Evolutionary conservation across 92 coral and sea anemone species (phyloP), one percentile per base, ranked within the genome.

Genomic region (Epizoanthus fatuus): DNA sequence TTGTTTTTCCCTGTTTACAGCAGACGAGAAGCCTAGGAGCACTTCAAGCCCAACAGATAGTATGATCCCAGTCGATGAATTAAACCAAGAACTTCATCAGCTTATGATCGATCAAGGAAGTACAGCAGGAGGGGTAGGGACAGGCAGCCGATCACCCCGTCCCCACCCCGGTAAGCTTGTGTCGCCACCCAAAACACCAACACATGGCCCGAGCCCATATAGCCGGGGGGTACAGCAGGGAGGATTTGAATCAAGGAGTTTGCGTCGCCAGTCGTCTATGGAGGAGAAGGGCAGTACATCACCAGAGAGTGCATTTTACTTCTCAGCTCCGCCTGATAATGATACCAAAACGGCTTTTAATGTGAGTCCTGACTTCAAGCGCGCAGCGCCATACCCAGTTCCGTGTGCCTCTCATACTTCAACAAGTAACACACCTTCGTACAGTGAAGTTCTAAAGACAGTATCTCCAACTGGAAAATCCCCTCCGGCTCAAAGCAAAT

Each of bases 381-480:
- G 17, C 0, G 20, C 82, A n/a, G 69, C 82, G 40, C 82, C 82
- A 0, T 77, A 77, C 42, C 82, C 82, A 7, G 7, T 77, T 42
- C 82, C 82, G 10, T 77, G 82, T 60, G 9, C 35, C 22, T 11
- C 69, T 13, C 22, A 1, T 17, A 20, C 58, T 1, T 19, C 82
- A 62, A 44, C 58, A 9, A 49, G 56, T 12, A 77, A 19, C 51
- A 77, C 82, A 11, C 82, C 57, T 3, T 77, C 70, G 17, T 77
- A 60, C 64, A 77, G 82, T 42, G 68, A 59, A 13, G 69, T 77
- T 8, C 47, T 77, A 58, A 77, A 77, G 59, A 11, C 65, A 19
- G 57, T 60, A 42, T 77, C 82, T 12, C 71, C 82, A 8, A 56
- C 82, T 53, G 44, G 39, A 15, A 77, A 59, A 11, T 40, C 69